Conservation (phyloP, 1,140 invertebrate species). For the Drosophila lowei region DNA sequence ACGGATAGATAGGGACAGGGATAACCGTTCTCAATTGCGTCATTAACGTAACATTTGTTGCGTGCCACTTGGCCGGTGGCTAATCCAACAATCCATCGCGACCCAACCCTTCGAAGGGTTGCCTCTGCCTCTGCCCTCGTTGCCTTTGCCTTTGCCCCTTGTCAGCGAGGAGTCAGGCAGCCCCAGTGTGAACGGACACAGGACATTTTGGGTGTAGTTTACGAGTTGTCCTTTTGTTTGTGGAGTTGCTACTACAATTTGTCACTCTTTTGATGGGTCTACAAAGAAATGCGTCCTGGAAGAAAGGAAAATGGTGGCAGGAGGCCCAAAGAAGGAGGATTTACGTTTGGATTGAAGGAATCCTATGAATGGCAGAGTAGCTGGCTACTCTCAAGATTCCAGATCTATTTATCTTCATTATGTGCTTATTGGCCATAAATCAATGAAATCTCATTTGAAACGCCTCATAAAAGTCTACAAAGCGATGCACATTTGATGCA, state of each 20-base stretch:
- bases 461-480: too few relatives aligned
- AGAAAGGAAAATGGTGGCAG: too few relatives aligned
- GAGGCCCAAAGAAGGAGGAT: too few relatives aligned
- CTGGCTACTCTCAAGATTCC: too few relatives aligned
- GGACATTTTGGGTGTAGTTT: conserved; percentile 21
- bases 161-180: conserved; percentile 3
- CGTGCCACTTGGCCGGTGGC: conserved; percentile 52
- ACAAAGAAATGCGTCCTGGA: neutral
- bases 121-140: neutral
- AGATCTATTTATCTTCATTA: too few relatives aligned
- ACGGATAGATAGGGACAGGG: conserved; percentile 10
- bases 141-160: neutral
- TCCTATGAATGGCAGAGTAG: too few relatives aligned
- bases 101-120: neutral
- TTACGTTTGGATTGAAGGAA: too few relatives aligned
- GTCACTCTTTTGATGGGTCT: neutral
- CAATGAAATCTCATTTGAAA: too few relatives aligned
- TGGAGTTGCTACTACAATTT: too few relatives aligned
- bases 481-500: too few relatives aligned
- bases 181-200: neutral
- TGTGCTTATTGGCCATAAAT: too few relatives aligned
- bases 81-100: conserved; percentile 25
- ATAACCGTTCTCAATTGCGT: conserved; percentile 47
- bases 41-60: conserved; percentile 63
- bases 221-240: neutral